A percentile compares a stretch with the other conserved stretches of the same genome.
phyloP scores from a whole-genome alignment of 2,888 invertebrate genomes.

The Selenia dentaria region DNA sequence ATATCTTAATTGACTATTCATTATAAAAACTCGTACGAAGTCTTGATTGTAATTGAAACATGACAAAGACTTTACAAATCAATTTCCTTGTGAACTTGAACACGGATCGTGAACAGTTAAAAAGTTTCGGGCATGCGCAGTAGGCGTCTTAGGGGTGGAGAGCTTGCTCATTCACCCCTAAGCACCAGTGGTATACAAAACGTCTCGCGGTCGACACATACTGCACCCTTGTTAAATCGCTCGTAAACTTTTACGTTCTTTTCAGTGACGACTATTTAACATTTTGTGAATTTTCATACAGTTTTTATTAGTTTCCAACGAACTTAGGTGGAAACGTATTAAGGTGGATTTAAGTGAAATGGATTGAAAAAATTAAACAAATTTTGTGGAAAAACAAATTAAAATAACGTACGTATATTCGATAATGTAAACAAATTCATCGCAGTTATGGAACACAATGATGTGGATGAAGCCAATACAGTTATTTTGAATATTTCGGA shows the following conservation, averaged over 20 bases:
- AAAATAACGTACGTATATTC: not conserved
- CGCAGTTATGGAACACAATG: constrained; percentile 76
- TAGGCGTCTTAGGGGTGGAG: constrained; percentile 39
- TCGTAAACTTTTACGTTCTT: constrained; percentile 56
- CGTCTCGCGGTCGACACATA: constrained; percentile 40
- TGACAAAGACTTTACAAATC: constrained; percentile 7
- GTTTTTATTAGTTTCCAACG: no score
- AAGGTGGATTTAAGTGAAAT: constrained; percentile 6
- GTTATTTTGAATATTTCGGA: constrained; percentile 57
- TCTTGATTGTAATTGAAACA: not conserved
- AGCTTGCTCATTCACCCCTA: constrained; percentile 57
- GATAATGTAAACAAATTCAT: constrained; percentile 32
- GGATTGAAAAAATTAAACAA: constrained; percentile 1
- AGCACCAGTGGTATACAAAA: constrained; percentile 51
- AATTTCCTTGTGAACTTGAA: constrained; percentile 22
- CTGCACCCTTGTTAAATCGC: constrained; percentile 11
- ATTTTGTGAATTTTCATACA: not conserved
- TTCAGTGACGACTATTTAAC: constrained; percentile 6
- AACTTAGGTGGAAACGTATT: no score
- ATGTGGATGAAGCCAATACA: constrained; percentile 39
- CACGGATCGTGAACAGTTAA: constrained; percentile 28
- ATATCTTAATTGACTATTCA: no score
- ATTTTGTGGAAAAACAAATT: not conserved
- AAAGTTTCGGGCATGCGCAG: constrained; percentile 67
- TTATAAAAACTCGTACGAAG: no score